A percentile compares a stretch with the other conserved stretches of the same genome.
Conservation (phyloP, 1,140 invertebrate species). For the Drosophila varians region DNA sequence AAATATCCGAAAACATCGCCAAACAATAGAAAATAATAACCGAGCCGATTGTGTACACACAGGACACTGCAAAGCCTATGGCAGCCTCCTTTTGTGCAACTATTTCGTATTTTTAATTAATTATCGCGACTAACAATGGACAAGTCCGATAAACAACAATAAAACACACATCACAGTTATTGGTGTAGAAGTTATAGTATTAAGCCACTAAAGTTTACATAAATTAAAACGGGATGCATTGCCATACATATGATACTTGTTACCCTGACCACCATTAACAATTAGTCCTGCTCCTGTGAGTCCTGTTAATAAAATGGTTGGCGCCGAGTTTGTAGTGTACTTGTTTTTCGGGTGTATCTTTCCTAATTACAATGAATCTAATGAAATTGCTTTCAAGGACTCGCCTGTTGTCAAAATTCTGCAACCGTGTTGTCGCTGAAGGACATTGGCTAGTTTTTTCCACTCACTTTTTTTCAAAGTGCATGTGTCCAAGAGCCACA, state of each 20-base stretch:
- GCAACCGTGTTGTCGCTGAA: conserved; percentile 59
- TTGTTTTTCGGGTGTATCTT: conserved; percentile 24
- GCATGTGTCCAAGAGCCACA: conserved; percentile 15
- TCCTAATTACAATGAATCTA: conserved; percentile 62
- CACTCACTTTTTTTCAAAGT: neutral
- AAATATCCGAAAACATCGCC: conserved; percentile 57
- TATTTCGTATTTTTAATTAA: neutral
- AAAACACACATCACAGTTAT: no score
- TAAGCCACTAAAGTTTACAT: no score
- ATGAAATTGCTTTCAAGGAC: conserved; percentile 24
- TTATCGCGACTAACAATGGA: neutral
- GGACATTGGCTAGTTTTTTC: conserved; percentile 35
- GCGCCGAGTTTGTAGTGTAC: conserved; percentile 41
- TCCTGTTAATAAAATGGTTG: no score
- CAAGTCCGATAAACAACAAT: neutral
- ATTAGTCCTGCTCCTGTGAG: no score
- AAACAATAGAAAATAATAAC: conserved; percentile 61
- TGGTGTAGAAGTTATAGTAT: no score
- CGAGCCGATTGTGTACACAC: conserved; percentile 15
- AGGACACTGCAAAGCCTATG: neutral
- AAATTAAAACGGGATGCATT: no score
- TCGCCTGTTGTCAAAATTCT: conserved; percentile 74
- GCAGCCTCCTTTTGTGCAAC: neutral
- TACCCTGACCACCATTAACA: no score
- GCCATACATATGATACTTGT: no score